phyloP scores from a whole-genome alignment of 2,113 vertebrate species.

The Podocnemis expansa region DNA sequence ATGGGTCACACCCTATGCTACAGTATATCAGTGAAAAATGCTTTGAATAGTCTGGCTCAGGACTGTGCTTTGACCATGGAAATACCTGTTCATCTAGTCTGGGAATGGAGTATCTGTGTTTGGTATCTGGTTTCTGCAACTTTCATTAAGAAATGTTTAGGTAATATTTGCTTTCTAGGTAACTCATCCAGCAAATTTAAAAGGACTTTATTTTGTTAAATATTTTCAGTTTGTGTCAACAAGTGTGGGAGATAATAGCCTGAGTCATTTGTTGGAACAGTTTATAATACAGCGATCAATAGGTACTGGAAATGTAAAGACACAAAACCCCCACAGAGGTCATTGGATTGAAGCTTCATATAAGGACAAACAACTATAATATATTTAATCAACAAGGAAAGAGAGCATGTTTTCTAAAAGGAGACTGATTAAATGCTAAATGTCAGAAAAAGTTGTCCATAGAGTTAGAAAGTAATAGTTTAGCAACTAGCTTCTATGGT shows the following conservation, averaged over 20 bases:
- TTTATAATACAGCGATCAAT: background rate
- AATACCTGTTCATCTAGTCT: slow-evolving; percentile 16
- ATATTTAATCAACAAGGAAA: background rate
- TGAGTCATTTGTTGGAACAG: background rate
- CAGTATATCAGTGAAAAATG: background rate
- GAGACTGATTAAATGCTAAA: background rate
- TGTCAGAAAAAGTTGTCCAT: background rate
- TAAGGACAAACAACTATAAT: background rate
- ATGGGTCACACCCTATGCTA: background rate
- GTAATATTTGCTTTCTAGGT: background rate
- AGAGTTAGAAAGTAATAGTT: background rate
- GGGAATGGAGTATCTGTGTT: background rate
- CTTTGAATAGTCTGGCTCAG: background rate
- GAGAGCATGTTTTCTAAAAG: background rate
- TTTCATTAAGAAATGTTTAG: slow-evolving; percentile 14
- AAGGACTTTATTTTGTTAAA: background rate
- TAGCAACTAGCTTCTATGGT: background rate
- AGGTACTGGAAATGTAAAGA: background rate
- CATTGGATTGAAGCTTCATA: background rate
- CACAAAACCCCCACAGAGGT: background rate
- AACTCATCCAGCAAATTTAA: background rate
- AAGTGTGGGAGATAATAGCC: background rate
- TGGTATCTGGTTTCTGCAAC: background rate
- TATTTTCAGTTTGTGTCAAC: slow-evolving; percentile 18
- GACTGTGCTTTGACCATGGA: background rate